A percentile compares a stretch with the other conserved stretches of the same genome.
Conservation (phyloP, 2,888 invertebrate species). For the Chaetogeoica ovagalla region DNA sequence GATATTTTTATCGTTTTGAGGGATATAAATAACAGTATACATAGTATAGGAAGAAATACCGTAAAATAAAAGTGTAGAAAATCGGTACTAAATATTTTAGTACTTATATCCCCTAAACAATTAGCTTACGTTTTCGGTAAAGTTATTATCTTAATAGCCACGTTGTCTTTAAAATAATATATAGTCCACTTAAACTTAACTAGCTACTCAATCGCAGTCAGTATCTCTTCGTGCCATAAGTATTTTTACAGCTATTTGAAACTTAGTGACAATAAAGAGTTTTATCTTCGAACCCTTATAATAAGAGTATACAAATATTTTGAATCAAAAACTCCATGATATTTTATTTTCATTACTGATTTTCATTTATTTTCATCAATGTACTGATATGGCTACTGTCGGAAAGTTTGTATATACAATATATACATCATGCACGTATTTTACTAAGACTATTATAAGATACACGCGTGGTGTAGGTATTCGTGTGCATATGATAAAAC, state of each 20-base stretch:
- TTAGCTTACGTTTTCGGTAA: neutral
- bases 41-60: neutral
- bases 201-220: neutral
- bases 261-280: neutral
- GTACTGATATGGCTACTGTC: neutral
- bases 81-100: conserved; percentile 9
- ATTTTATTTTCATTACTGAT: conserved; percentile 24
- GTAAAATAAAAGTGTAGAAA: conserved; percentile 6
- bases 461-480: neutral
- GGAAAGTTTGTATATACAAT: neutral
- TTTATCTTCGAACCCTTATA: neutral
- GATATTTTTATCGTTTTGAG: neutral
- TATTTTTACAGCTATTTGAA: neutral
- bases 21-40: neutral
- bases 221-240: neutral
- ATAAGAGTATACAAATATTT: neutral
- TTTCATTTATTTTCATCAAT: too few species aligned
- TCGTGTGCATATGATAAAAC: conserved; percentile 11
- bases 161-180: neutral
- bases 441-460: neutral
- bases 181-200: neutral
- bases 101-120: neutral
- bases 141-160: neutral
- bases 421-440: neutral
- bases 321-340: neutral